Evolutionary conservation across 2,113 vertebrate genomes (phyloP), one percentile per base, ranked within the genome.

Genomic region (Platichthys stellatus): DNA sequence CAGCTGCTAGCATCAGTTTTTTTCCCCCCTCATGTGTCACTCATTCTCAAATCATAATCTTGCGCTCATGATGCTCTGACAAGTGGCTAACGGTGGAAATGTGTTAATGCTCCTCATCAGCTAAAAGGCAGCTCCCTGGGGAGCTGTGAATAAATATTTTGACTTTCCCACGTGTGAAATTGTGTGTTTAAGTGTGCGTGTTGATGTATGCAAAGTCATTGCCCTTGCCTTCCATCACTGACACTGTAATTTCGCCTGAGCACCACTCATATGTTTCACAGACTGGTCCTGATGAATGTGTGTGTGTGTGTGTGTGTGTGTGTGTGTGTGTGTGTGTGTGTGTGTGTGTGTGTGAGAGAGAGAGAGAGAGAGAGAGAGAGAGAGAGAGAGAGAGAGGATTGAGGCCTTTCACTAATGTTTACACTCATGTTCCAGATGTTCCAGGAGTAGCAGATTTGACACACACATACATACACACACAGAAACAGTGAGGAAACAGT

Each of bases 101-200:
- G 66, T 70, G 73, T 77, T 83, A 80, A 85, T 63, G 81, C 77
- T 72, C 56, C 70, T 83, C 80, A 80, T 91, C 78, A 77, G 81
- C 78, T 74, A 71, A 88, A 77, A 86, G 76, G 68, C 59, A 68
- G 56, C 84, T 83, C 87, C 89, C 80, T 14, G 3, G 84, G 83
- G 90, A 90, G 85, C 75, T 75, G 76, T 87, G 84, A 81, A 85
- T 89, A 90, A 90, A 93, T 90, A 89, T 92, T 92, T 88, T 79
- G 83, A 90, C 86, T 80, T 81, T 85, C 64, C 58, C 68, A 57
- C 28, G 63, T 86, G 77, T 69, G 69, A 78, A 81, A 75, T 2
- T 43, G 64, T 72, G 67, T 73, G 60, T 80, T 58, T 61, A 64
- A 74, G 69, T 10, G 70, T 74, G 68, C 23, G 4, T 62, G 82